Conservation (phyloP, 2,888 invertebrate species). For the Drosophila putrida region DNA sequence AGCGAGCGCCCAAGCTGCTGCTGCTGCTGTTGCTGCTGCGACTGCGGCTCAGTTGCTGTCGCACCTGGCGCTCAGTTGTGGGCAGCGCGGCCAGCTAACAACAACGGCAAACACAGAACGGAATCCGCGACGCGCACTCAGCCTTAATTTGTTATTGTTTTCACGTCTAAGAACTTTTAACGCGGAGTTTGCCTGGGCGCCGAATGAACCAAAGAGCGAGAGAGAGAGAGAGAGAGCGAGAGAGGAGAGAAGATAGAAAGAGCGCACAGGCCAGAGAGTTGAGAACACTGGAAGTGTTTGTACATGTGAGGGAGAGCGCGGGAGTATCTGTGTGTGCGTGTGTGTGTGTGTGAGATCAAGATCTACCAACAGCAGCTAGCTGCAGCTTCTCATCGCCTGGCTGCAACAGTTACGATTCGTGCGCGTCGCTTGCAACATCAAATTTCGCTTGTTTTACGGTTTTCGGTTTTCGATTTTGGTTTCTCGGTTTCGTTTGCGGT, state of each 20-base stretch:
- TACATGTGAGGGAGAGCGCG: conserved; percentile 39
- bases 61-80: conserved; percentile 78
- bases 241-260: conserved; percentile 8
- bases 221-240: conserved; percentile 9
- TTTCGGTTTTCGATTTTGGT: conserved; percentile 7
- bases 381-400: conserved; percentile 60
- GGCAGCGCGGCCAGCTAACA: conserved; percentile 69
- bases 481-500: conserved; percentile 5
- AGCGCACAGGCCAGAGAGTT: conserved; percentile 1
- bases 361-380: conserved; percentile 49
- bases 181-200: conserved; percentile 30
- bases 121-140: conserved; percentile 48
- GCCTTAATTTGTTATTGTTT: conserved; percentile 33
- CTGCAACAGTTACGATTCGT: conserved; percentile 62
- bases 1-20: conserved; percentile 48
- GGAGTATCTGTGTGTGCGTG: conserved; percentile 27
- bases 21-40: conserved; percentile 50
- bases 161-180: conserved; percentile 50
- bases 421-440: conserved; percentile 70
- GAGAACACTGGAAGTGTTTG: conserved; percentile 32
- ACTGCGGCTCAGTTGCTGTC: conserved; percentile 48
- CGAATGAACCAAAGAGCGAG: too few relatives aligned
- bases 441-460: conserved; percentile 27
- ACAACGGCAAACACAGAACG: conserved; percentile 65
- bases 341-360: conserved; percentile 46